A percentile compares a stretch with the other conserved stretches of the same genome.
phyloP scores from a whole-genome alignment of 2,113 vertebrate genomes.

The Nasalis larvatus region DNA sequence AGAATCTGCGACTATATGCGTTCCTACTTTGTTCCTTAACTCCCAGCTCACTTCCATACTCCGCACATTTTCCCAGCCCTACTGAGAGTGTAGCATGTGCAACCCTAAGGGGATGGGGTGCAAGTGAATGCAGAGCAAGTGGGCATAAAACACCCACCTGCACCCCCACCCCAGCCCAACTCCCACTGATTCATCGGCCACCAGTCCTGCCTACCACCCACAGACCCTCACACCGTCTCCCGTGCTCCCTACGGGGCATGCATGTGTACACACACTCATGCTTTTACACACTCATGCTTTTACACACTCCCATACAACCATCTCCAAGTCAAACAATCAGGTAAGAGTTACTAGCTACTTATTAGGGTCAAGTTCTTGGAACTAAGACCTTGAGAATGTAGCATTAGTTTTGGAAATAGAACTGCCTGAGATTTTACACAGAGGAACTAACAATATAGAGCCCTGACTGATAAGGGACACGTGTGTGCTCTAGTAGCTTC shows the following conservation, averaged over 20 bases:
- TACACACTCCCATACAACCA: background rate
- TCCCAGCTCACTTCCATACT: background rate
- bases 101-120: accelerated
- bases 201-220: no score
- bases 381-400: background rate
- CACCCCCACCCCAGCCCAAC: background rate
- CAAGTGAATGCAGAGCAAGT: background rate
- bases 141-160: background rate
- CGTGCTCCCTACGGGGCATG: background rate
- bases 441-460: background rate
- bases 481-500: background rate
- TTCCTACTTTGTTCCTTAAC: no score
- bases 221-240: background rate
- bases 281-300: no score
- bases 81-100: accelerated
- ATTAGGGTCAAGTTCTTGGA: background rate
- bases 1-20: background rate
- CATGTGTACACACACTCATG: background rate
- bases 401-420: background rate
- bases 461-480: background rate
- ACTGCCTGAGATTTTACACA: background rate
- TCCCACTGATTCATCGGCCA: background rate
- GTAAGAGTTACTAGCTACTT: background rate
- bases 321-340: background rate
- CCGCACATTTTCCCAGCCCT: background rate